phyloP scores from a whole-genome alignment of 1,140 invertebrate genomes.

The Lepidurus packardi region DNA sequence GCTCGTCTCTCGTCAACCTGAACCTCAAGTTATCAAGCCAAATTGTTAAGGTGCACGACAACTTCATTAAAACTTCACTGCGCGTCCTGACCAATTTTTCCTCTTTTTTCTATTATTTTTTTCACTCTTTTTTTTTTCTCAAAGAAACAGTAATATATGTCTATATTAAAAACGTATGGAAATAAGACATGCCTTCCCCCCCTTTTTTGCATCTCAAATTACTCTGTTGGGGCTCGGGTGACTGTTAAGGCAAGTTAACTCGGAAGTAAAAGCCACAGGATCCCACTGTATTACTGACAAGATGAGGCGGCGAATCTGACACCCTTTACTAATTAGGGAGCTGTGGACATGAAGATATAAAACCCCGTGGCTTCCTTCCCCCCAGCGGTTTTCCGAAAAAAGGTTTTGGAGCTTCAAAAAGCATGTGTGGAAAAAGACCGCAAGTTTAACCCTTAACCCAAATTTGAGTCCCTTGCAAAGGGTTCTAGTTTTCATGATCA shows the following conservation, averaged over 20 bases:
- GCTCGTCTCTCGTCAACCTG: background rate
- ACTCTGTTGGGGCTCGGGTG: background rate
- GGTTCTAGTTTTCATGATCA: background rate
- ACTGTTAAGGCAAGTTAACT: constrained; percentile 7
- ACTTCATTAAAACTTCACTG: background rate
- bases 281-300: background rate
- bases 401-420: background rate
- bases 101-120: background rate
- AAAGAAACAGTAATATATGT: too few species aligned
- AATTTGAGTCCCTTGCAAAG: background rate
- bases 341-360: constrained; percentile 13
- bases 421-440: constrained; percentile 6
- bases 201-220: background rate
- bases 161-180: too few species aligned
- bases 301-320: constrained; percentile 17
- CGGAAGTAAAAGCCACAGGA: background rate
- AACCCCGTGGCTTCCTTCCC: background rate
- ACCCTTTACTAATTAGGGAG: constrained; percentile 19
- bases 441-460: constrained; percentile 1
- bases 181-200: background rate
- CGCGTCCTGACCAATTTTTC: background rate
- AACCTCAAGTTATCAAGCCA: background rate
- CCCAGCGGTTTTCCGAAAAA: background rate
- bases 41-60: background rate
- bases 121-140: too few species aligned